Conservation (phyloP, 2,113 vertebrate genomes). For the Pterocles burchelli region DNA sequence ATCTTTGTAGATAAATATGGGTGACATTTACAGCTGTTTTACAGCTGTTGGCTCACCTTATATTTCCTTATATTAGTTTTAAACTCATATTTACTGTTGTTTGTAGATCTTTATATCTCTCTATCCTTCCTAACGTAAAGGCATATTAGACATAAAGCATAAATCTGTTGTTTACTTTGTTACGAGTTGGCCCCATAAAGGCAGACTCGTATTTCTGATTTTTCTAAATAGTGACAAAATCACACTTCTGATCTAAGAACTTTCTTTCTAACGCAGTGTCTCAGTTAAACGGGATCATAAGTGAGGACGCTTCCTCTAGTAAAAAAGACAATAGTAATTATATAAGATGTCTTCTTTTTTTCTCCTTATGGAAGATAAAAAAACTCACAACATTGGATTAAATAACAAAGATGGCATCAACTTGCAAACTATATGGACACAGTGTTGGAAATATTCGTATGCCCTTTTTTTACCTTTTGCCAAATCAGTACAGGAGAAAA, state of each 20-base stretch:
- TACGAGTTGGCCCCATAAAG: background rate
- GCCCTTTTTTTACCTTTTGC: background rate
- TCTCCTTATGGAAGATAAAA: background rate
- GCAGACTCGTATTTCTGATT: background rate
- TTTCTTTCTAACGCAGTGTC: background rate
- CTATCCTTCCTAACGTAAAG: background rate
- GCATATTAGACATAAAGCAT: background rate
- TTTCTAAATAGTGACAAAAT: background rate
- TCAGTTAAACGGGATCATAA: background rate
- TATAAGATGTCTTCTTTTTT: background rate
- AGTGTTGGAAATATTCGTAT: background rate
- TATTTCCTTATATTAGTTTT: background rate
- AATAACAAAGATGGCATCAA: background rate
- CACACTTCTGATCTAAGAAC: background rate
- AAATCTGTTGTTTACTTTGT: background rate
- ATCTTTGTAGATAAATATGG: background rate
- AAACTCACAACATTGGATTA: background rate
- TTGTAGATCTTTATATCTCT: background rate
- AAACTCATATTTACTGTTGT: background rate
- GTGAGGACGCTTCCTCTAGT: background rate
- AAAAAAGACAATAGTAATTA: background rate
- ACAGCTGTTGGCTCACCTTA: background rate
- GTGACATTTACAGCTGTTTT: background rate
- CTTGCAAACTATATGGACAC: background rate
- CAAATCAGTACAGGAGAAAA: background rate